These are phyloP conservation scores for Melanerpes formicivorus DNA, from an alignment of 2,113 vertebrate genomes.

Conservation along the genomic window DNA sequence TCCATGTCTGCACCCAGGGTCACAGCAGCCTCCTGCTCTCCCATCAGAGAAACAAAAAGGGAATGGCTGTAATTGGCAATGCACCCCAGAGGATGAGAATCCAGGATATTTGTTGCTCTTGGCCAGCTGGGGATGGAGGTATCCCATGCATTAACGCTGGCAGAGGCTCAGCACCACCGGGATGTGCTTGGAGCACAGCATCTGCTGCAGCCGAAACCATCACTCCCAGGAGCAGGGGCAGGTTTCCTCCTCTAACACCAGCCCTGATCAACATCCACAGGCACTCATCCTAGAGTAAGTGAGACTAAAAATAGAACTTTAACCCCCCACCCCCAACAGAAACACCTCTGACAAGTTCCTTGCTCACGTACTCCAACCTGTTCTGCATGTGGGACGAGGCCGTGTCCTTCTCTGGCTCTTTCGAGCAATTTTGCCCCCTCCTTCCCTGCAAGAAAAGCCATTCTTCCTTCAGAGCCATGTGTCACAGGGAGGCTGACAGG, in stretches of 20 bases:
- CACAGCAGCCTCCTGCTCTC: neutral
- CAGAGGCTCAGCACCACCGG: accelerated
- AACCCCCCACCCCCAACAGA: neutral
- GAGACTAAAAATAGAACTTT: neutral
- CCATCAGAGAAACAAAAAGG: accelerated
- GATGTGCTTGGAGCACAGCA: accelerated
- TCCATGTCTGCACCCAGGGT: accelerated
- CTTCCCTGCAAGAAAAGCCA: neutral
- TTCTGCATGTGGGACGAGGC: neutral
- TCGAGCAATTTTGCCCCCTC: neutral
- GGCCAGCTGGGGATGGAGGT: neutral
- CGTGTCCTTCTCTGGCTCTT: neutral
- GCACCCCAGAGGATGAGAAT: neutral
- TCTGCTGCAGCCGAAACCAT: neutral
- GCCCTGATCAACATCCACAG: neutral
- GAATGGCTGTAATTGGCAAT: accelerated
- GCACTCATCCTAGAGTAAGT: neutral
- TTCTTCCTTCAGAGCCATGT: neutral
- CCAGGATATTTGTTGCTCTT: neutral
- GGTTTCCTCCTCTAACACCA: neutral
- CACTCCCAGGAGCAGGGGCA: neutral
- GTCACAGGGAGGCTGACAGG: neutral
- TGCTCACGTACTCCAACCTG: neutral
- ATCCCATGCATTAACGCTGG: accelerated
- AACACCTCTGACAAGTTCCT: neutral